Base-by-base conservation (phyloP, 2,888 invertebrate species). In the Pteria penguin region DNA sequence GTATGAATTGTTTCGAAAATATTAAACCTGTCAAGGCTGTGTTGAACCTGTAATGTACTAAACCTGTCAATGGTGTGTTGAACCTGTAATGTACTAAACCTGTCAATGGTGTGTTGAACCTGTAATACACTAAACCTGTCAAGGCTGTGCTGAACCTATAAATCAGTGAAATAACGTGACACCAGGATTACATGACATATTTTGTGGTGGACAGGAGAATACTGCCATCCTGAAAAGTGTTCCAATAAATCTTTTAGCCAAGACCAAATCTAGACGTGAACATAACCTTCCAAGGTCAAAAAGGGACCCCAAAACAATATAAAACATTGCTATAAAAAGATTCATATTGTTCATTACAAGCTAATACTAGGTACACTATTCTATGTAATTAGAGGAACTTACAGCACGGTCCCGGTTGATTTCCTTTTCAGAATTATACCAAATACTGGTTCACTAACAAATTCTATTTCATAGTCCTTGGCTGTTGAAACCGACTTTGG, bases 1-100 rank as follows among this genome's bases (percentile, higher is more conserved):
- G 89, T 11, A 87, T 57, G 66, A 84, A 89, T 80, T 90, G 89
- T 65, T 83, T 81, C 22, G 84, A 78, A 58, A 84, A 83, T 5
- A 75, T 72, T 29, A 88, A 66, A 0, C 88, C 87, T 1, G 85
- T 80, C 0, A 83, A 52, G 5, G 78, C 68, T 8, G 84, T 81
- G 68, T 87, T 79, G 52, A 88, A 87, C 2, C 88, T 88, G 78
- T 1, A 45, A 24, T 54, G 22, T 31, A 60, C 29, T 29, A 88
- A 66, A 0, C 88, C 87, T 1, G 85, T 80, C 0, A 83, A 52
- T 11, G 78, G 67, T 8, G 84, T 81, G 68, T 87, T 79, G 52
- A 88, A 87, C 2, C 88, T 88, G 78, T 1, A 45, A 24, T 54
- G 22, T 31, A 60, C 29, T 29, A 88, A 66, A 0, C 88, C 87